Evolutionary conservation across 2,113 vertebrate genomes (phyloP).

Genomic region (Passerina amoena): DNA sequence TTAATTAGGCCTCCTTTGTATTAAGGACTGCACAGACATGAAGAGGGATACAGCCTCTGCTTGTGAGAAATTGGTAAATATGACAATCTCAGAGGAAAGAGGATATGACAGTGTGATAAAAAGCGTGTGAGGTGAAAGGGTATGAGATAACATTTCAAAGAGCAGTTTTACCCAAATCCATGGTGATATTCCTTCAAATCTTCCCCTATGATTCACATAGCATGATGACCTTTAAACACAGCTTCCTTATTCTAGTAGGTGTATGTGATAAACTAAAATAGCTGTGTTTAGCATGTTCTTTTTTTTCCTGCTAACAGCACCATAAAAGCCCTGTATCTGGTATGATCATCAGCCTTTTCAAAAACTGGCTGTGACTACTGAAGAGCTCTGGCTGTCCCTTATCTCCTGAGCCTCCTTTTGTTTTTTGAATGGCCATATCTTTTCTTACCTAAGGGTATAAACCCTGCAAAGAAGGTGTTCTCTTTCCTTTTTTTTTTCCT

Average conservation of each 20-base stretch:
- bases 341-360: not conserved
- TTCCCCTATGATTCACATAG: not conserved
- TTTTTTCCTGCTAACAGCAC: not conserved
- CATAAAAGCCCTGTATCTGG: not conserved
- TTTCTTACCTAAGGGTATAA: not conserved
- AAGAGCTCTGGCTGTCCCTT: not conserved
- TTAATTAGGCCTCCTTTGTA: not conserved
- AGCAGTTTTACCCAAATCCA: not conserved
- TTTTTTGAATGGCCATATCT: not conserved
- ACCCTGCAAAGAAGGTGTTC: not conserved
- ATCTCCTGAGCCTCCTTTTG: not conserved
- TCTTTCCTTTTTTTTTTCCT: not conserved
- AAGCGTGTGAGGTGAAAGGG: not conserved
- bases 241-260: not conserved
- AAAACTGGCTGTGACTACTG: not conserved
- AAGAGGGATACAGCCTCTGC: not conserved
- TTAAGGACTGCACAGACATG: not conserved
- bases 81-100: not conserved
- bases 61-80: not conserved
- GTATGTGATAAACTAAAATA: not conserved
- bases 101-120: not conserved
- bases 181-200: not conserved
- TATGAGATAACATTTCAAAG: not conserved
- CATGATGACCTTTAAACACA: not conserved
- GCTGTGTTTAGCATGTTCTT: not conserved